phyloP scores from a whole-genome alignment of 2,113 vertebrate species.

The Balaeniceps rex region DNA sequence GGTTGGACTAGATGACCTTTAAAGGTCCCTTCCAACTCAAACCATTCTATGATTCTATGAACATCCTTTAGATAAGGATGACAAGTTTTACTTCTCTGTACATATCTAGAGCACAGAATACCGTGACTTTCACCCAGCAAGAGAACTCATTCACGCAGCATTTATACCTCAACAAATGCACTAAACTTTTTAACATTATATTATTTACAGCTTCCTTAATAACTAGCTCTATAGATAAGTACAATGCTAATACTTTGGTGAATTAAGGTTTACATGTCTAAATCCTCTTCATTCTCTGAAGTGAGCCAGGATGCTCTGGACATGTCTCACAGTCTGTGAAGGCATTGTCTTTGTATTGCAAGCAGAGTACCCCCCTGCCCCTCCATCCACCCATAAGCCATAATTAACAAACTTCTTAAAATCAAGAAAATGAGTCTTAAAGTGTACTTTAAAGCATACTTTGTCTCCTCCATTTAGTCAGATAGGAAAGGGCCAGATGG shows the following conservation, averaged over 20 bases:
- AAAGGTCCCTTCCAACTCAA: neutral
- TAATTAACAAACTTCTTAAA: neutral
- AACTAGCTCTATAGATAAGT: neutral
- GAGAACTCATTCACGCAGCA: neutral
- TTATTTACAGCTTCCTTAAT: neutral
- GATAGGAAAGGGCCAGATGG: neutral
- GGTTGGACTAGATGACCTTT: neutral
- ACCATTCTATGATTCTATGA: neutral
- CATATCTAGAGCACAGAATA: neutral
- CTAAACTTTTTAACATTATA: neutral
- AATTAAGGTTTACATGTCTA: neutral
- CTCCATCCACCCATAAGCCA: neutral
- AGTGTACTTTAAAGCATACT: neutral
- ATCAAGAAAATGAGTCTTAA: neutral
- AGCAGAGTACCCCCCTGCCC: neutral
- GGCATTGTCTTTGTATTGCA: neutral
- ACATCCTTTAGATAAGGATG: neutral
- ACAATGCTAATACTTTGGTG: neutral
- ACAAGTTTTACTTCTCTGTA: neutral
- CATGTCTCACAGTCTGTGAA: neutral
- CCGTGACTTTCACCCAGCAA: neutral
- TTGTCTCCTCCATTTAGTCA: neutral
- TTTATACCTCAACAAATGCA: neutral
- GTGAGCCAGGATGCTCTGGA: neutral
- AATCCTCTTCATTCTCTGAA: neutral